Evolutionary conservation across 2,113 vertebrate species (phyloP).

Genomic region (Phalacrocorax carbo): DNA sequence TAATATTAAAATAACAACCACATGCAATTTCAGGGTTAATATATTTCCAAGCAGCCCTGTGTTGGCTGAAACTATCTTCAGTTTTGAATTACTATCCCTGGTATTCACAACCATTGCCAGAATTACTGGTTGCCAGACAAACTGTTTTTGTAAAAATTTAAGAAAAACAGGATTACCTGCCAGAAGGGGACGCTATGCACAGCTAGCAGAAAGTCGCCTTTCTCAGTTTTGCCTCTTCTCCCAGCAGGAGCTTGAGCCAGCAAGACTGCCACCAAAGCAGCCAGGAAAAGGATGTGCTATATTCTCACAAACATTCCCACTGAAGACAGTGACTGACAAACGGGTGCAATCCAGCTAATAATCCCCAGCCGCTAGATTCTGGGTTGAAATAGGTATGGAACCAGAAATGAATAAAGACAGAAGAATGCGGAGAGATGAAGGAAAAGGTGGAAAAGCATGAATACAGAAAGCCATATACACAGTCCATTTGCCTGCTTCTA

Average conservation of each 20-base stretch:
- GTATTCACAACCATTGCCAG: not conserved
- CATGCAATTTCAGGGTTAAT: conserved; percentile 31
- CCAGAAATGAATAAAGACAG: not conserved
- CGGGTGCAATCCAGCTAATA: not conserved
- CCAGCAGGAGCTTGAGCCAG: not conserved
- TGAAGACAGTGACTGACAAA: not conserved
- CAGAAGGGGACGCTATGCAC: conserved; percentile 14
- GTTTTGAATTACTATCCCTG: conserved; percentile 25
- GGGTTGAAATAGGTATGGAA: not conserved
- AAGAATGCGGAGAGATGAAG: not conserved
- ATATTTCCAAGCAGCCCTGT: not conserved
- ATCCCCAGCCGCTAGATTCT: no score
- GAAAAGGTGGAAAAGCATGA: not conserved
- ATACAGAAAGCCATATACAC: not conserved
- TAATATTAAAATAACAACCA: not conserved
- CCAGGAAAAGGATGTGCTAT: not conserved
- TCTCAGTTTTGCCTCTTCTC: not conserved
- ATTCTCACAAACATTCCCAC: not conserved
- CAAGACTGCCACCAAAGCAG: not conserved
- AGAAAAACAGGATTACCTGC: not conserved
- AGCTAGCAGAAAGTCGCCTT: not conserved
- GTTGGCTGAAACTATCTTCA: not conserved
- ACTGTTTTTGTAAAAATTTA: not conserved
- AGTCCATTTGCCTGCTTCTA: not conserved
- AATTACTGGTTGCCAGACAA: not conserved